phyloP scores from a whole-genome alignment of 2,797 vertebrate species.

The Amblyopsis hoosieri region DNA sequence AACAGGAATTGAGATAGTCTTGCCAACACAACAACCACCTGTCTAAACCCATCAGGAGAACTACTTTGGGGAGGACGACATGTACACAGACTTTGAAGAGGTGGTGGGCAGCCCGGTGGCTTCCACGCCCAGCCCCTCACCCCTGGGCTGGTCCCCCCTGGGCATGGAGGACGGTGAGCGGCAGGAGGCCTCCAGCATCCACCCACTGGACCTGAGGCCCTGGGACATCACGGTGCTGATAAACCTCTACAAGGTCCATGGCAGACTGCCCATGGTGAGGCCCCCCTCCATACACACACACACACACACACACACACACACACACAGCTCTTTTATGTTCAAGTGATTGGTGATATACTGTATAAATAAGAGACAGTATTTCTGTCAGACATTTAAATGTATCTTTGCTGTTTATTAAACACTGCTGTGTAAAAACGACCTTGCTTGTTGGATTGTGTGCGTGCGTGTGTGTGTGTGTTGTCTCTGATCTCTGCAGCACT shows the following conservation, averaged over 20 bases:
- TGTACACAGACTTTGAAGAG: conserved; percentile 98
- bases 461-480: background rate
- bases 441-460: too few relatives aligned
- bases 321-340: too few relatives aligned
- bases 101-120: conserved; percentile 88
- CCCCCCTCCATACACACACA: background rate
- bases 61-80: conserved; percentile 98
- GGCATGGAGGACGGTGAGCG: conserved; percentile 84
- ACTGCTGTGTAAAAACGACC: too few relatives aligned
- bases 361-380: too few relatives aligned
- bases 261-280: conserved; percentile 92
- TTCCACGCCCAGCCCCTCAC: conserved; percentile 89
- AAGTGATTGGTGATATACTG: too few relatives aligned
- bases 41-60: conserved; percentile 83
- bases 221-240: conserved; percentile 98
- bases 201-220: conserved; percentile 89
- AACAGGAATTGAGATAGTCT: too few relatives aligned
- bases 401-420: too few relatives aligned
- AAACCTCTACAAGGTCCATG: conserved; percentile 97
- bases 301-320: background rate
- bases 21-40: background rate
- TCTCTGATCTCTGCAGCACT: conserved; percentile 78
- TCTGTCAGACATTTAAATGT: too few relatives aligned
- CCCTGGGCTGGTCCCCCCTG: conserved; percentile 92
- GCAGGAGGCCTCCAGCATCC: conserved; percentile 78